phyloP scores from a whole-genome alignment of 2,113 vertebrate species.

The Halcyon senegalensis region DNA sequence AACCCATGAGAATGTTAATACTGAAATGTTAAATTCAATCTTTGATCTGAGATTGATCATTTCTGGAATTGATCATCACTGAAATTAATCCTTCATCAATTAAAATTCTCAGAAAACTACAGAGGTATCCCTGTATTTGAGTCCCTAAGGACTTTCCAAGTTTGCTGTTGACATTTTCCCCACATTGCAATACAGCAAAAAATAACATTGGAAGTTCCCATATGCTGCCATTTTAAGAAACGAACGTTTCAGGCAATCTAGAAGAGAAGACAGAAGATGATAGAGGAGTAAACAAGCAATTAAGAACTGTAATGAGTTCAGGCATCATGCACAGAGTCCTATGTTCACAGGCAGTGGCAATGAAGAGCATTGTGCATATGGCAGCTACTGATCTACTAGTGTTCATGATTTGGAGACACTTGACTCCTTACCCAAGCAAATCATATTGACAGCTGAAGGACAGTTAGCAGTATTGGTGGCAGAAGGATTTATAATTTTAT shows the following conservation, averaged over 20 bases:
- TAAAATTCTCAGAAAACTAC: neutral
- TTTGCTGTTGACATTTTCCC: neutral
- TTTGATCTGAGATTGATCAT: neutral
- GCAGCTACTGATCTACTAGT: neutral
- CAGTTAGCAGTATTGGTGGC: neutral
- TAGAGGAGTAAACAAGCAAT: neutral
- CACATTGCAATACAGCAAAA: neutral
- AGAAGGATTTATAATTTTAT: neutral
- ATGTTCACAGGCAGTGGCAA: rapidly evolving
- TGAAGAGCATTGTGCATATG: neutral
- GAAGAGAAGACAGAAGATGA: neutral
- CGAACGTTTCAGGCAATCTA: neutral
- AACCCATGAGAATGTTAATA: neutral
- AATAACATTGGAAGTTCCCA: neutral
- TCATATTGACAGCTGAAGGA: neutral
- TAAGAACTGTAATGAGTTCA: neutral
- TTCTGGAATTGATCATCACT: neutral
- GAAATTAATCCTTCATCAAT: neutral
- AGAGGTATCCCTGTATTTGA: neutral
- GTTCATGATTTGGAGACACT: neutral
- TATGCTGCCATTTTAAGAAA: neutral
- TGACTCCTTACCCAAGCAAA: neutral
- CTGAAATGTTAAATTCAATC: neutral
- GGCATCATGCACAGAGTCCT: neutral
- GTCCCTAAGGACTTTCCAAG: neutral